Percentiles rank a stretch among this genome's conserved stretches.
phyloP scores from a whole-genome alignment of 2,797 vertebrate species.

The Pristis pectinata region DNA sequence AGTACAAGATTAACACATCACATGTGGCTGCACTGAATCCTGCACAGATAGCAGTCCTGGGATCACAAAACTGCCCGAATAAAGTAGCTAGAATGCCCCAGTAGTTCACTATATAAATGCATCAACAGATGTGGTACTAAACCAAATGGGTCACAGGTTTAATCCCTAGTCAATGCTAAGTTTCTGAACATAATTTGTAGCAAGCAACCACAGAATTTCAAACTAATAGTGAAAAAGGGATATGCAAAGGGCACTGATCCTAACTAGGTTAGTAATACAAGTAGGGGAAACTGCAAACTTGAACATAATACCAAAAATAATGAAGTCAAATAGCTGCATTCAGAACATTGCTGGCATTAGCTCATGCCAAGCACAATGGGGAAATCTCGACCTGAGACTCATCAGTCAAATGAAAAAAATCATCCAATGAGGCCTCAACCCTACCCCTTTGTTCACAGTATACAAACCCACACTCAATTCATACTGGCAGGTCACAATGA shows the following conservation, averaged over 20 bases:
- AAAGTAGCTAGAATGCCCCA: neutral
- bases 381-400: neutral
- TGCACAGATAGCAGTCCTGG: neutral
- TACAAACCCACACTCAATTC: neutral
- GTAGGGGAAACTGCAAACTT: neutral
- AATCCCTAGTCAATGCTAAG: neutral
- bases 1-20: neutral
- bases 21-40: neutral
- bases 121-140: neutral
- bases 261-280: neutral
- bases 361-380: neutral
- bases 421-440: neutral
- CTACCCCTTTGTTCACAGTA: neutral
- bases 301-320: neutral
- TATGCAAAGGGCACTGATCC: neutral
- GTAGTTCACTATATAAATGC: neutral
- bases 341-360: neutral
- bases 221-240: neutral
- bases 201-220: neutral
- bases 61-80: neutral
- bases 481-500: neutral
- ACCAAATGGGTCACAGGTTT: neutral
- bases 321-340: neutral
- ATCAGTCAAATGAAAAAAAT: neutral
- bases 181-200: neutral